Percentiles rank a stretch among this genome's conserved stretches.
phyloP scores from a whole-genome alignment of 2,113 vertebrate species.

The Labrus mixtus region DNA sequence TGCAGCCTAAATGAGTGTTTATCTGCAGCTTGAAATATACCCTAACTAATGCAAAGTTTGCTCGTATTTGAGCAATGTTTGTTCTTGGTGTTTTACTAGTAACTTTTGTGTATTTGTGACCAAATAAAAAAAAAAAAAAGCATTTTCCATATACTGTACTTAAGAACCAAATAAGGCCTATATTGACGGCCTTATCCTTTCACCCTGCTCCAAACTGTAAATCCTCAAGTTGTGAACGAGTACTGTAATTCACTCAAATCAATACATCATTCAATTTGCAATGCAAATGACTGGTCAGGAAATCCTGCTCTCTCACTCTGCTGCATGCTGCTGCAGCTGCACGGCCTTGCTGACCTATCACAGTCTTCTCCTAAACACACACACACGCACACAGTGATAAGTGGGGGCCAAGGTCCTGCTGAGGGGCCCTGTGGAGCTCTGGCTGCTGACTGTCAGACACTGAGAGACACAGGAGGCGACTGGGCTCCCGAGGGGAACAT shows the following conservation, averaged over 20 bases:
- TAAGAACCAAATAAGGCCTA: background rate
- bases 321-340: constrained; percentile 13
- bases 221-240: background rate
- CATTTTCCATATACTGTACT: background rate
- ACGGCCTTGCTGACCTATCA: background rate
- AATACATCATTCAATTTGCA: constrained; percentile 55
- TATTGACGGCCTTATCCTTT: background rate
- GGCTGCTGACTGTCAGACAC: constrained; percentile 16
- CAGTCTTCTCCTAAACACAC: constrained; percentile 1
- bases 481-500: constrained; percentile 15
- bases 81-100: background rate
- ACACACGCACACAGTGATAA: constrained; percentile 58
- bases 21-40: background rate
- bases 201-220: constrained; percentile 13
- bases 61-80: background rate
- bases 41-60: background rate
- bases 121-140: background rate
- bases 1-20: background rate
- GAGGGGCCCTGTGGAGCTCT: constrained; percentile 12
- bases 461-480: constrained; percentile 12
- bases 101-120: background rate
- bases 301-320: constrained; percentile 26
- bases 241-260: constrained; percentile 53
- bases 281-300: constrained; percentile 69
- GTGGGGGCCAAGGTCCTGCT: constrained; percentile 58